Conservation (phyloP, 1,140 invertebrate species). For the Calliphora vicina region DNA sequence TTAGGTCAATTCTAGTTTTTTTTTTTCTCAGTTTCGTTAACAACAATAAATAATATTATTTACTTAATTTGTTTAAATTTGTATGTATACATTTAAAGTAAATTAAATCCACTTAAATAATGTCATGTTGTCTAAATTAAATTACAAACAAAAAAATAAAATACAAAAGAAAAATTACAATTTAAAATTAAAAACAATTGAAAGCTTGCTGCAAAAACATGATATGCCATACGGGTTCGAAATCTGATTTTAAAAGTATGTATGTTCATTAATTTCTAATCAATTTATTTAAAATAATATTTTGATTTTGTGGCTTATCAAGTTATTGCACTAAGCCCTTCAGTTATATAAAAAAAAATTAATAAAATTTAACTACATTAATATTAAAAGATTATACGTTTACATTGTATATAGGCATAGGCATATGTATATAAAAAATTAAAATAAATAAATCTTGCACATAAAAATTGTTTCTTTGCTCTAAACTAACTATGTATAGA, state of each 20-base stretch:
- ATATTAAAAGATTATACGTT: background rate
- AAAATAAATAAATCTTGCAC: constrained; percentile 6
- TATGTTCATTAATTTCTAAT: background rate
- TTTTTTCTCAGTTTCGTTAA: background rate
- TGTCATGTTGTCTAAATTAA: background rate
- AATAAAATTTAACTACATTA: background rate
- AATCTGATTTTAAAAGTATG: background rate
- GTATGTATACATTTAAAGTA: background rate
- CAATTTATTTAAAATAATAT: too few species aligned
- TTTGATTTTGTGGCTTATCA: too few species aligned
- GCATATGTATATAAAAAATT: background rate
- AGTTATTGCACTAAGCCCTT: too few species aligned
- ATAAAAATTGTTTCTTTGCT: background rate
- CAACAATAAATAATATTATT: constrained; percentile 8
- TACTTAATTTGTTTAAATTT: background rate
- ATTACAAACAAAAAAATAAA: background rate
- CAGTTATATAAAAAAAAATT: background rate
- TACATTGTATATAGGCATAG: background rate
- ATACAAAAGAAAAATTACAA: background rate
- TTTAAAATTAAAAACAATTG: background rate
- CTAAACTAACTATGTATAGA: background rate
- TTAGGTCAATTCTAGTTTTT: background rate
- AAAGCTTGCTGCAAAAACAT: too few species aligned
- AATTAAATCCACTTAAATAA: background rate
- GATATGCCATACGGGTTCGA: background rate